Evolutionary conservation across 1,140 invertebrate species (phyloP).

Genomic region (Diorhabda elongata): DNA sequence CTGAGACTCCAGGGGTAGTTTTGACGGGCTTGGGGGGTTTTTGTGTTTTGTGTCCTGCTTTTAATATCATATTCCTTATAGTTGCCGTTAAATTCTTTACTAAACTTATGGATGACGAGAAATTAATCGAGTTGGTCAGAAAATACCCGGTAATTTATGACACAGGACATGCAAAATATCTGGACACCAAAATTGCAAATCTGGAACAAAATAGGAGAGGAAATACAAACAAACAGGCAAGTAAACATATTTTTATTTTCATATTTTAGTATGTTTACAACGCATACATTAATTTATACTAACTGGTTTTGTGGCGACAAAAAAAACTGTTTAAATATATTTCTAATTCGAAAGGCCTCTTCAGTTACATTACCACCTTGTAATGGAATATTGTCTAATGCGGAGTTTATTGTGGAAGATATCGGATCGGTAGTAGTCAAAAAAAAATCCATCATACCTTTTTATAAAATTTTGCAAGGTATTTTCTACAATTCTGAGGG

Average conservation of each 20-base stretch:
- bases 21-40: no score
- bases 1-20: no score
- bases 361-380: constrained; percentile 17
- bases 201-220: constrained; percentile 18
- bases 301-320: constrained; percentile 1
- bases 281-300: constrained; percentile 1
- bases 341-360: constrained; percentile 15
- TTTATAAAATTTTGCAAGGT: constrained; percentile 33
- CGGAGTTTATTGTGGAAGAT: not conserved
- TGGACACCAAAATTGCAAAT: constrained; percentile 12
- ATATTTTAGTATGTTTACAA: constrained; percentile 1
- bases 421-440: not conserved
- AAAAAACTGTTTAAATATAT: constrained; percentile 19
- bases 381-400: constrained; percentile 16
- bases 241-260: constrained; percentile 10
- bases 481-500: constrained; percentile 36
- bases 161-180: constrained; percentile 12
- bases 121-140: constrained; percentile 13
- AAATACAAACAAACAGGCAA: constrained; percentile 4
- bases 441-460: constrained; percentile 4
- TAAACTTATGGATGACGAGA: not conserved
- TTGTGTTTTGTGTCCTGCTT: not conserved
- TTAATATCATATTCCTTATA: not conserved
- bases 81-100: not conserved
- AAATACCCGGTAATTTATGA: constrained; percentile 14